phyloP scores from a whole-genome alignment of 2,888 invertebrate species.

The Tachina lurida region DNA sequence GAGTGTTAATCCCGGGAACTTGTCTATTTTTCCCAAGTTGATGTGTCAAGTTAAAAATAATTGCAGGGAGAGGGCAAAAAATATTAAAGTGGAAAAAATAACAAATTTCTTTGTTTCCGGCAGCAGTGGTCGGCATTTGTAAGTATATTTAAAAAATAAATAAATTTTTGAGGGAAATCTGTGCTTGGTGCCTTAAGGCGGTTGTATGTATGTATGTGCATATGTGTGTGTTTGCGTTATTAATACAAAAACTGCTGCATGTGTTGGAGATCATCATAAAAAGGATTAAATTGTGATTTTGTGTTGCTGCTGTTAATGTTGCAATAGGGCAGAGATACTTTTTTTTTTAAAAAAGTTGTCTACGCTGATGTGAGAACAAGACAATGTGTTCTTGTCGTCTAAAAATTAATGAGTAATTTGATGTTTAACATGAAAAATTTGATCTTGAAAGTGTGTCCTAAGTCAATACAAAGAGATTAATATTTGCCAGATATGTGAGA shows the following conservation, averaged over 20 bases:
- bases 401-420: constrained; percentile 70
- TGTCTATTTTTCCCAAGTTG: constrained; percentile 40
- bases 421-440: constrained; percentile 70
- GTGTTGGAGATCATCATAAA: constrained; percentile 71
- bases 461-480: constrained; percentile 72
- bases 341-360: constrained; percentile 37
- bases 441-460: constrained; percentile 70
- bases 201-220: neutral
- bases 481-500: constrained; percentile 71
- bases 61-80: constrained; percentile 34
- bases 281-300: constrained; percentile 69
- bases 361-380: constrained; percentile 54
- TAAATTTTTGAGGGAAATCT: neutral
- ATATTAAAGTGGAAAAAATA: constrained; percentile 22
- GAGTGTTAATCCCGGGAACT: constrained; percentile 66
- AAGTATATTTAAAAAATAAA: constrained; percentile 31
- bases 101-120: constrained; percentile 58
- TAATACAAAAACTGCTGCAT: constrained; percentile 56
- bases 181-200: constrained; percentile 31
- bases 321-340: constrained; percentile 3
- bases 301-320: constrained; percentile 39
- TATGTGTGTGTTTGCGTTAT: neutral
- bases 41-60: constrained; percentile 37
- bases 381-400: constrained; percentile 36
- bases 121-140: constrained; percentile 47